Conservation (phyloP, 2,797 vertebrate species). For the Lepilemur septentrionalis region DNA sequence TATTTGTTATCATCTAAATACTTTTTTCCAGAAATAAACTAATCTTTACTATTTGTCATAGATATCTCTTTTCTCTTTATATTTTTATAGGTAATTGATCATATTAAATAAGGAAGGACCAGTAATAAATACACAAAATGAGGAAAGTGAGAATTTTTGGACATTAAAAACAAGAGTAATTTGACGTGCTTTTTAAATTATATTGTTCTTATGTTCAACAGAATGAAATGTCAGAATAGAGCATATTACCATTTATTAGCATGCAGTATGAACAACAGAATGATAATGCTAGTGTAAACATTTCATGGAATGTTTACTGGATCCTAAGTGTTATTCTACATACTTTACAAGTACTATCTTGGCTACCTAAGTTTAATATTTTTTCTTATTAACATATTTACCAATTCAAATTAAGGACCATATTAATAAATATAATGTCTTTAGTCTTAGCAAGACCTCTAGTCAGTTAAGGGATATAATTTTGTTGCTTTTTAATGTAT, state of each 20-base stretch:
- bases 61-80: accelerated
- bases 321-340: neutral
- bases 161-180: neutral
- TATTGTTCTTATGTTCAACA: too few relatives aligned
- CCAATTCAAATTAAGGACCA: neutral
- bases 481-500: neutral
- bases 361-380: neutral
- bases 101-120: neutral
- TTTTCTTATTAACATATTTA: neutral
- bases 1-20: neutral
- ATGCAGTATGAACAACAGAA: neutral
- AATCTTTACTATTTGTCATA: neutral
- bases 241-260: neutral
- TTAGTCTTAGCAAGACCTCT: neutral
- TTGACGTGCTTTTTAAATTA: neutral
- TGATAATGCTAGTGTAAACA: neutral
- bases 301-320: neutral
- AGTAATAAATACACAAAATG: neutral
- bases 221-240: neutral
- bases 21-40: neutral
- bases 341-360: neutral
- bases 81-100: neutral
- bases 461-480: neutral
- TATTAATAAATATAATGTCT: neutral
- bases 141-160: neutral